These are phyloP conservation scores for Amblyjoppa proteus DNA, from an alignment of 2,888 invertebrate species.

Conservation along the genomic window DNA sequence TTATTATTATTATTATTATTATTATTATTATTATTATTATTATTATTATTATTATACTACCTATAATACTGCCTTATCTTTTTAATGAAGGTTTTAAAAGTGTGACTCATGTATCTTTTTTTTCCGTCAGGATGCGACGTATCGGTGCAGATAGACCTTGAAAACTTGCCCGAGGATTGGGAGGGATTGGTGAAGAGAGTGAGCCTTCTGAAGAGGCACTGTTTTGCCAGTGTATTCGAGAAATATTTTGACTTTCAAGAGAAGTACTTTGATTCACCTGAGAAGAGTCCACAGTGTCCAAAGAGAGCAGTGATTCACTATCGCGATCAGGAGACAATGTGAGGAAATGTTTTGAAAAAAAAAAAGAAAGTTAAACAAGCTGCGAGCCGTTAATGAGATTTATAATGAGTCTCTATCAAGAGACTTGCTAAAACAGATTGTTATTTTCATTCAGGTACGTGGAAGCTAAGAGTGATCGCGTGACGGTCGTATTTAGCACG, in stretches of 20 bases:
- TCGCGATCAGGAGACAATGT: constrained; percentile 99
- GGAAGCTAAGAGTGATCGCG: constrained; percentile 98
- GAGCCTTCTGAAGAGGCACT: constrained; percentile 97
- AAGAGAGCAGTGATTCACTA: constrained; percentile 99
- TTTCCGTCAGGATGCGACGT: constrained; percentile 94
- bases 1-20: not conserved
- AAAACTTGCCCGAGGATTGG: constrained; percentile 96
- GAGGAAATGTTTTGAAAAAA: constrained; percentile 83
- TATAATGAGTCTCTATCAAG: too few species aligned
- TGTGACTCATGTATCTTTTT: constrained; percentile 43
- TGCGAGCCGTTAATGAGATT: not conserved
- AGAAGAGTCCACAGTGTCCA: constrained; percentile 93
- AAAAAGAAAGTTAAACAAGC: not conserved
- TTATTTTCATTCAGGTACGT: constrained; percentile 91
- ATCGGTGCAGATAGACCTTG: constrained; percentile 96
- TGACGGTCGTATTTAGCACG: constrained; percentile 99
- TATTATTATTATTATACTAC: not conserved
- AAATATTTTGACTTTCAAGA: constrained; percentile 99
- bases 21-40: not conserved
- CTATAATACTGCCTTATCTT: not conserved
- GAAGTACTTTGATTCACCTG: constrained; percentile 98
- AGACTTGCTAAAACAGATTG: not conserved
- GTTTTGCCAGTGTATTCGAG: constrained; percentile 99
- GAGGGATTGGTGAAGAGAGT: constrained; percentile 95
- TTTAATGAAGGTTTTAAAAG: not conserved